Conservation (phyloP, 1,140 invertebrate genomes). For the Geopemphigus sp. region DNA sequence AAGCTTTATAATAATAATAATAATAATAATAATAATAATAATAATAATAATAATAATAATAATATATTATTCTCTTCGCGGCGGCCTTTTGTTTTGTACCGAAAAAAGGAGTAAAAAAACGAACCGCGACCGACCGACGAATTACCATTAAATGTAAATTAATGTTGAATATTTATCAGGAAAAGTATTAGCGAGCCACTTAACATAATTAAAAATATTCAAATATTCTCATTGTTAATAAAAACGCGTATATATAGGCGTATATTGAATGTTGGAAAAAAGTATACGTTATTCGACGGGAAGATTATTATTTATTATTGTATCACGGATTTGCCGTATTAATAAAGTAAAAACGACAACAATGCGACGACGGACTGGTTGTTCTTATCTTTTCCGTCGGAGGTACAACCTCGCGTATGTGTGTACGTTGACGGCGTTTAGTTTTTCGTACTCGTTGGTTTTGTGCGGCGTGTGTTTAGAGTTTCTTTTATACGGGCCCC, state of each 20-base stretch:
- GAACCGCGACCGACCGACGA: neutral
- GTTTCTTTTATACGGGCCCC: neutral
- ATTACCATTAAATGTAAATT: slow-evolving; percentile 48
- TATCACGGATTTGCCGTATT: neutral
- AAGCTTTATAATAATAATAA: neutral
- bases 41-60: too few relatives aligned
- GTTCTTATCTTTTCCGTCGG: neutral
- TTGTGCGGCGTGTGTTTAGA: neutral
- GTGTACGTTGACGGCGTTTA: neutral
- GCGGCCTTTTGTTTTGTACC: slow-evolving; percentile 21
- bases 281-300: neutral
- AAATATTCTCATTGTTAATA: slow-evolving; percentile 38
- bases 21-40: neutral
- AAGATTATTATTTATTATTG: neutral
- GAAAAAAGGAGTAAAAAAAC: neutral
- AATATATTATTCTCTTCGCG: neutral
- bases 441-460: neutral
- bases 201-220: slow-evolving; percentile 47
- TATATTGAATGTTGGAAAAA: neutral
- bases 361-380: neutral
- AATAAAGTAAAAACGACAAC: neutral
- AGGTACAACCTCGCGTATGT: neutral
- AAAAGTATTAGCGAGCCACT: slow-evolving; percentile 38
- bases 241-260: slow-evolving; percentile 3
- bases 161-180: slow-evolving; percentile 38